Evolutionary conservation across 2,113 vertebrate species (phyloP).

Genomic region (Muntiacus muntjak): DNA sequence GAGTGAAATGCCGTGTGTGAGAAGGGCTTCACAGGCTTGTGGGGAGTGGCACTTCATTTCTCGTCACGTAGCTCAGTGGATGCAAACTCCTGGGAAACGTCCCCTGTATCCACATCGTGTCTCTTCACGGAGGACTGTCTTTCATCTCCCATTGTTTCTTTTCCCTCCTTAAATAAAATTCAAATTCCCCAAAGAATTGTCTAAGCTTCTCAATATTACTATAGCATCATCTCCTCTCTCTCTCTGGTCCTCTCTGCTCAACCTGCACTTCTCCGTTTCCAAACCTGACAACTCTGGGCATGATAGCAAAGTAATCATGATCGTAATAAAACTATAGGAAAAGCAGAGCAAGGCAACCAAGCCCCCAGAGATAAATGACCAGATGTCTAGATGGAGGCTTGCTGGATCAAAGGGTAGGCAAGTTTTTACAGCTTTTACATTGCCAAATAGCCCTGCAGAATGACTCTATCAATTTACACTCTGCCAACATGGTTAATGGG

Average conservation of each 20-base stretch:
- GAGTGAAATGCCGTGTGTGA: neutral
- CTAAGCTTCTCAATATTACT: neutral
- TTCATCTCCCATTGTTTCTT: neutral
- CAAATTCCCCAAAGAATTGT: neutral
- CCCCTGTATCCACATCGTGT: neutral
- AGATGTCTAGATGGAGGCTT: constrained; percentile 22
- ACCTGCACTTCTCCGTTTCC: neutral
- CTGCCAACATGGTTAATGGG: constrained; percentile 62
- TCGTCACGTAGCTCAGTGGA: neutral
- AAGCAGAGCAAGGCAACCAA: neutral
- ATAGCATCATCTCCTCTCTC: neutral
- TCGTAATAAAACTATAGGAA: neutral
- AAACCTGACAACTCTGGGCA: neutral
- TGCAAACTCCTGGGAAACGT: neutral
- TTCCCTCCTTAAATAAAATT: neutral
- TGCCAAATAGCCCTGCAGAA: constrained; percentile 45
- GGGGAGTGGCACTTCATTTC: neutral
- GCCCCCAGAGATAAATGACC: constrained; percentile 20
- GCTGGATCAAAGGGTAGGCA: constrained; percentile 42
- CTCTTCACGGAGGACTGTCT: neutral
- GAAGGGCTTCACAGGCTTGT: neutral
- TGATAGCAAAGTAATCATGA: neutral
- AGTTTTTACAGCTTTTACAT: constrained; percentile 34
- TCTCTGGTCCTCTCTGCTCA: neutral
- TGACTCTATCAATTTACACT: constrained; percentile 63